These are phyloP conservation scores for Chionomys nivalis DNA, from an alignment of 2,113 vertebrate genomes.

Conservation along the genomic window DNA sequence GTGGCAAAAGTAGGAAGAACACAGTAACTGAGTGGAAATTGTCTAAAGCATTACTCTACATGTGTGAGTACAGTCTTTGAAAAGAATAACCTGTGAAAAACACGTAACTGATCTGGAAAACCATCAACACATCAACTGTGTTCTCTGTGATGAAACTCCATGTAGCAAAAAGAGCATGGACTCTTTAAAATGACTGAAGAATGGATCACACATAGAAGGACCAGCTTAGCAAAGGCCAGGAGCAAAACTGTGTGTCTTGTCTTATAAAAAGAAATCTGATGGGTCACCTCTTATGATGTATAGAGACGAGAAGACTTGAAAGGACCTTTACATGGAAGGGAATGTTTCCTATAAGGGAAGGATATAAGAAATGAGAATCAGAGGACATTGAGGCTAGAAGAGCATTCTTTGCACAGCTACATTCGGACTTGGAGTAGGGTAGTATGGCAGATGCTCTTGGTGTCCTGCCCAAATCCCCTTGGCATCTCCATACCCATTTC, in stretches of 20 bases:
- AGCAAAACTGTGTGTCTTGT: not conserved
- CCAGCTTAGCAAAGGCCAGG: not conserved
- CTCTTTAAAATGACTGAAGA: not conserved
- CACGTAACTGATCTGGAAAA: not conserved
- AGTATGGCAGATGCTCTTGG: constrained; percentile 28
- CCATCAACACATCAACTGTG: not conserved
- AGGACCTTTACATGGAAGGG: not conserved
- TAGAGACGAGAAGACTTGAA: not conserved
- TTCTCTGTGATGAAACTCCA: not conserved
- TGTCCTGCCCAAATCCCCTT: constrained; percentile 56
- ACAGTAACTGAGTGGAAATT: not conserved
- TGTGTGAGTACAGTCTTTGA: not conserved
- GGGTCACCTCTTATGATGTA: not conserved
- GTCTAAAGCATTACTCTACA: not conserved
- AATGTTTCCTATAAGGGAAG: not conserved
- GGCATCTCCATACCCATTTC: constrained; percentile 17
- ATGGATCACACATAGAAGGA: not conserved
- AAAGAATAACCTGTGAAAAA: not conserved
- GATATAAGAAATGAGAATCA: not conserved
- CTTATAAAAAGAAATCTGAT: not conserved
- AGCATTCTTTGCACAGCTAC: not conserved
- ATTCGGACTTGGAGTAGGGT: constrained; percentile 2
- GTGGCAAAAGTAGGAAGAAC: not conserved
- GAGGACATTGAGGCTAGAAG: not conserved
- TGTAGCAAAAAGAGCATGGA: not conserved